Conservation (phyloP, 2,113 vertebrate species). For the Nannospalax galili region DNA sequence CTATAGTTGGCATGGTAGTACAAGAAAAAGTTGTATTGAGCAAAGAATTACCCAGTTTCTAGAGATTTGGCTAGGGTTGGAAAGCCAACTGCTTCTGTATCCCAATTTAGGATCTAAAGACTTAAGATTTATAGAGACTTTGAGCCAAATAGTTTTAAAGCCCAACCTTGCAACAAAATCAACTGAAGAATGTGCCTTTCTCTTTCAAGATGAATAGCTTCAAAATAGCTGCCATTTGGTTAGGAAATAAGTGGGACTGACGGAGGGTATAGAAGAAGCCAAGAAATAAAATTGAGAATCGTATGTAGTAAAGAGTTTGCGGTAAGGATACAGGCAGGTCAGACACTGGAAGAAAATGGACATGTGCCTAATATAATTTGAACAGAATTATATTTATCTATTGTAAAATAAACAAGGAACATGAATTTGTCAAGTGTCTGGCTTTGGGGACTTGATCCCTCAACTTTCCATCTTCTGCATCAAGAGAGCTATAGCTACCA, state of each 20-base stretch:
- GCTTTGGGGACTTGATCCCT: neutral
- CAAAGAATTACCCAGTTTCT: neutral
- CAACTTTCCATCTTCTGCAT: neutral
- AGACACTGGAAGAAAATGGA: neutral
- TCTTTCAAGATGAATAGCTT: neutral
- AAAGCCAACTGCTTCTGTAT: slow-evolving; percentile 16
- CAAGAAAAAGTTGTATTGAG: neutral
- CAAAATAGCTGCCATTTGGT: slow-evolving; percentile 49
- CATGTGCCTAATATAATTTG: neutral
- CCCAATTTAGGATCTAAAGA: slow-evolving; percentile 38
- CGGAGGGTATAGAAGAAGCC: neutral
- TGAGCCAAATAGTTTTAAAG: slow-evolving; percentile 43
- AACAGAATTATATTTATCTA: neutral
- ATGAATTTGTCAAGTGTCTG: neutral
- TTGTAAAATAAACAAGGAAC: neutral
- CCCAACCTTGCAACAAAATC: neutral
- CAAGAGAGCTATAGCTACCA: neutral
- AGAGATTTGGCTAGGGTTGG: neutral
- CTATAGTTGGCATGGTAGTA: neutral
- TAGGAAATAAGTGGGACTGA: neutral
- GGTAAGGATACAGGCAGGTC: neutral
- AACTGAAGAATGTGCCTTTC: slow-evolving; percentile 28
- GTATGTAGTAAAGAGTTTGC: neutral
- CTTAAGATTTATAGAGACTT: neutral
- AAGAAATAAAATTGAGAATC: slow-evolving; percentile 19